Percentiles rank a stretch among this genome's conserved stretches.
phyloP scores from a whole-genome alignment of 2,113 vertebrate genomes.

The Ceyx cyanopectus region DNA sequence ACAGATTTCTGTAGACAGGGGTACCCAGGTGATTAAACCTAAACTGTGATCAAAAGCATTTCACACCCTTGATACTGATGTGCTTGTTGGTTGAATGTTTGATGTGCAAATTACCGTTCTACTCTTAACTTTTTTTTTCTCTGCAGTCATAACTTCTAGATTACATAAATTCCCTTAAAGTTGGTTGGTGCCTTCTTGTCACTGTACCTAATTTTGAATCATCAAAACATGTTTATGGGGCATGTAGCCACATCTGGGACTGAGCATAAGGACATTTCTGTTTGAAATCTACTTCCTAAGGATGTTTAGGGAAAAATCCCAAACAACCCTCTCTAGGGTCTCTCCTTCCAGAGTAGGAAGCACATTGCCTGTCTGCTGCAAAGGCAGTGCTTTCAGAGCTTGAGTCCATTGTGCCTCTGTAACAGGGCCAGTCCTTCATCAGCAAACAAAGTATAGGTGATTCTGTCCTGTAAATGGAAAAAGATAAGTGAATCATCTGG shows the following conservation, averaged over 20 bases:
- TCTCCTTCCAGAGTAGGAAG: not conserved
- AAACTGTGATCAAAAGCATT: not conserved
- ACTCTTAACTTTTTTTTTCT: not conserved
- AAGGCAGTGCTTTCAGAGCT: not conserved
- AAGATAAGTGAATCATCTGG: not conserved
- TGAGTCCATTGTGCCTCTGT: not conserved
- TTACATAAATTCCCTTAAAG: not conserved
- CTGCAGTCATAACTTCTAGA: not conserved
- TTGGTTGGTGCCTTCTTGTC: not conserved
- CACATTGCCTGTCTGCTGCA: not conserved
- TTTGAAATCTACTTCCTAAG: not conserved
- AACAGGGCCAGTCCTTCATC: not conserved
- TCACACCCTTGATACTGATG: not conserved
- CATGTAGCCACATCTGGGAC: not conserved
- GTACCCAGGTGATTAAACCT: not conserved
- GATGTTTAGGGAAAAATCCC: not conserved
- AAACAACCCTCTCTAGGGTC: not conserved
- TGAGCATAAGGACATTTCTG: not conserved
- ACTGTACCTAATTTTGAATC: not conserved
- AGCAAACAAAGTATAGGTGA: not conserved
- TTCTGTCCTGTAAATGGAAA: not conserved
- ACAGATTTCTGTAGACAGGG: not conserved
- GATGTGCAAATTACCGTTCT: not conserved
- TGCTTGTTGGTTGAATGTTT: not conserved
- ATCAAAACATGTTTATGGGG: not conserved